Percentiles rank a stretch among this genome's conserved stretches.
Conservation (phyloP, 2,888 invertebrate species). For the Pammene fasciana region DNA sequence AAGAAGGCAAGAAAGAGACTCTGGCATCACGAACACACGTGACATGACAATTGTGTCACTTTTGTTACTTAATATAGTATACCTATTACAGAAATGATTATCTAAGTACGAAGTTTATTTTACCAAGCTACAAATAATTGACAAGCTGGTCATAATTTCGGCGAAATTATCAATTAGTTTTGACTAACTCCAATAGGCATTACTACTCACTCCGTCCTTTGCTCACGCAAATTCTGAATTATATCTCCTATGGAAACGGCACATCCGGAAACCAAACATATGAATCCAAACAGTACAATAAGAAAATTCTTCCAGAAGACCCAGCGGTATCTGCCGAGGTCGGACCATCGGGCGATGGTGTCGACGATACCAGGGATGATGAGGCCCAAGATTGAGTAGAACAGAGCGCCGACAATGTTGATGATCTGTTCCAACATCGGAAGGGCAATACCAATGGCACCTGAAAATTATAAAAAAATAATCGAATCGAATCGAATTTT, state of each 20-base stretch:
- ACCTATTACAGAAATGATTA: too few species aligned
- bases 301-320: conserved; percentile 86
- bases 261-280: conserved; percentile 86
- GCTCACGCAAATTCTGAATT: conserved; percentile 75
- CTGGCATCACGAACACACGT: too few species aligned
- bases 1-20: too few species aligned
- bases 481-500: too few species aligned
- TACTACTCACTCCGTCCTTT: conserved; percentile 42
- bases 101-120: too few species aligned
- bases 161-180: too few species aligned
- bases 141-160: too few species aligned
- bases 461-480: too few species aligned
- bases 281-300: conserved; percentile 84
- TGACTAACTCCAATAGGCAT: neutral
- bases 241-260: conserved; percentile 69
- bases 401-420: conserved; percentile 79
- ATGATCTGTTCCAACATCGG: conserved; percentile 79
- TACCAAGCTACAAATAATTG: too few species aligned
- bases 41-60: too few species aligned
- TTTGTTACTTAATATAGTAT: too few species aligned
- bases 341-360: conserved; percentile 87
- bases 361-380: conserved; percentile 90
- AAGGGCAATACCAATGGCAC: conserved; percentile 88
- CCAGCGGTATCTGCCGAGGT: conserved; percentile 87
- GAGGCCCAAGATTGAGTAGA: conserved; percentile 88